A percentile compares a stretch with the other conserved stretches of the same genome.
Evolutionary conservation across 2,888 invertebrate genomes (phyloP).

Genomic region (Anoplius nigerrimus): DNA sequence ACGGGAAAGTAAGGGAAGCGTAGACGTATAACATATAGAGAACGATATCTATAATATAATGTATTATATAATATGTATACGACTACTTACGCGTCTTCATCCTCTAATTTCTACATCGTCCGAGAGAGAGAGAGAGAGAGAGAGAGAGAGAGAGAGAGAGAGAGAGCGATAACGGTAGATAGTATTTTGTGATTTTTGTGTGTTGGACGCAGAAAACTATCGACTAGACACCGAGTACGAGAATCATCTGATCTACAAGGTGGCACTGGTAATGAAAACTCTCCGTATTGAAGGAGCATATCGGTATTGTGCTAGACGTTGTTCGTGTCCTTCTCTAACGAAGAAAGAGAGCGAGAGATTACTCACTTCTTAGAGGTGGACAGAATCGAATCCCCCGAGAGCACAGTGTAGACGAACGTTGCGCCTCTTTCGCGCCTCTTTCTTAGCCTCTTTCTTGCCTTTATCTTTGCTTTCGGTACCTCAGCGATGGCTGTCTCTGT

Average conservation of each 20-base stretch:
- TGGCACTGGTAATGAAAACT: conserved; percentile 85
- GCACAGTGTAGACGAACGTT: conserved; percentile 24
- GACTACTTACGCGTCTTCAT: conserved; percentile 34
- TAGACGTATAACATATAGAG: no score
- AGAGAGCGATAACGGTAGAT: conserved; percentile 42
- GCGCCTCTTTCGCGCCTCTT: neutral
- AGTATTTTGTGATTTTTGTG: conserved; percentile 71
- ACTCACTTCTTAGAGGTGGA: neutral
- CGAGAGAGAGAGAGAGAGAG: neutral
- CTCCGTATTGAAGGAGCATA: conserved; percentile 48
- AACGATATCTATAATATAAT: no score
- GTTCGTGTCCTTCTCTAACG: conserved; percentile 47
- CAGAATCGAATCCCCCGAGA: neutral
- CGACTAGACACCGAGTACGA: conserved; percentile 97
- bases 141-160: conserved; percentile 2
- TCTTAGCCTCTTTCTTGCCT: neutral
- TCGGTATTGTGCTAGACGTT: conserved; percentile 40
- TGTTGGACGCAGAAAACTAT: conserved; percentile 92
- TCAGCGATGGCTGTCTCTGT: conserved; percentile 58
- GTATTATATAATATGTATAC: no score
- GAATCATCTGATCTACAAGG: conserved; percentile 98
- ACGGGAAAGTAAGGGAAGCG: no score
- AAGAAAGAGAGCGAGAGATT: no score
- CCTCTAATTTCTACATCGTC: no score
- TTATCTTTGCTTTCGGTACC: conserved; percentile 15